These are phyloP conservation scores for Pomphorhynchus laevis DNA, from an alignment of 1,140 invertebrate species.

Conservation along the genomic window DNA sequence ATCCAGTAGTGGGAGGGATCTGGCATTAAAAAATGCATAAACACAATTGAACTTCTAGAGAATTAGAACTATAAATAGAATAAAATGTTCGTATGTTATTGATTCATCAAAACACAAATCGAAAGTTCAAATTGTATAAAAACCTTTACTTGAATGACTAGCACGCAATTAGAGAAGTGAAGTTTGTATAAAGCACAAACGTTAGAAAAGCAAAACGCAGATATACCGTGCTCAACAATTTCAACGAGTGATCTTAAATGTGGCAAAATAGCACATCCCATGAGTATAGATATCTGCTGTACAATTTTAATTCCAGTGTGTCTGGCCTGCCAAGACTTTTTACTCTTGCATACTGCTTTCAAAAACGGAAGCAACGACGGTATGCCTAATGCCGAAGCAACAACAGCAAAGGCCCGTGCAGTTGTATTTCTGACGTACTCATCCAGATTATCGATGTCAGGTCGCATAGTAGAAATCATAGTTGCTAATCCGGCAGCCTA, in stretches of 20 bases:
- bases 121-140: no score
- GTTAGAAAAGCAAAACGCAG: conserved; percentile 2
- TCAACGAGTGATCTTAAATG: conserved; percentile 87
- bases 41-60: no score
- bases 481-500: conserved; percentile 83
- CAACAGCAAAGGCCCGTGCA: conserved; percentile 85
- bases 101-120: no score
- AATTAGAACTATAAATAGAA: no score
- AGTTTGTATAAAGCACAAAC: conserved; percentile 6
- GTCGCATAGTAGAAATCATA: conserved; percentile 99
- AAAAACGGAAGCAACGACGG: conserved; percentile 82
- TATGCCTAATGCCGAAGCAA: conserved; percentile 85
- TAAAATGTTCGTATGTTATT: no score
- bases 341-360: conserved; percentile 89
- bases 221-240: conserved; percentile 77
- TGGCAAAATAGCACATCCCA: conserved; percentile 95
- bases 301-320: conserved; percentile 98
- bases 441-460: conserved; percentile 98
- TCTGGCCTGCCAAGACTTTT: conserved; percentile 96
- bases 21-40: no score
- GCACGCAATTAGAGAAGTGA: background rate
- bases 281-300: conserved; percentile 92
- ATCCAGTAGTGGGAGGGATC: no score
- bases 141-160: background rate
- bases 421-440: conserved; percentile 98